Base-by-base conservation (phyloP, 1,140 invertebrate species). In the Drosophila simulans region DNA sequence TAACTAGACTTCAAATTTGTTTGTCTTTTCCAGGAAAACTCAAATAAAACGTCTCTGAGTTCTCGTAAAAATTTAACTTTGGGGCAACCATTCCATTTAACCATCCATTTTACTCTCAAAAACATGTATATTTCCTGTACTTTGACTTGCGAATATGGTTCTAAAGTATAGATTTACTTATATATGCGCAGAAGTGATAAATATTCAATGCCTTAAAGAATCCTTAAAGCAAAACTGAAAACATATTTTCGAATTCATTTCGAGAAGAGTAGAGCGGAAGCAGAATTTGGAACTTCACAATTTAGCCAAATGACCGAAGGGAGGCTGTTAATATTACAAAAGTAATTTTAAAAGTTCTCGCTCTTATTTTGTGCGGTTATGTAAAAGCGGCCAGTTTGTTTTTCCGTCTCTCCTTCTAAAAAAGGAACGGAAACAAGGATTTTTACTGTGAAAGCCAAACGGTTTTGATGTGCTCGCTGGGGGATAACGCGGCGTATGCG, bases 401-500 rank as follows among this genome's bases (percentile, higher is more conserved):
- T 34, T 11, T 22, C 39, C 17, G n/a, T n/a, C n/a, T 45, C 31
- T 20, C 17, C 35, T 43, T 43, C 3, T 5, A 22, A 39, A 63
- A 31, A 62, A 46, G 22, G 34, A 40, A 20, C 22, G 20, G 55
- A 60, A 58, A 27, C 60, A 37, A 25, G 20, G 4, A 60, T 7
- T 37, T 65, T 42, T 43, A 37, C 25, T 39, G 54, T 65, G 64
- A 65, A 37, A 27, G 34, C 31, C 37, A 42, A 74, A 55, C 54
- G 20, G 25, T 60, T 66, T 31, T 60, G 59, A 78, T 66, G 76
- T 60, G 66, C 43, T 77, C 59, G 39, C 56, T 55, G 34, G 59
- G 78, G 78, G 66, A 81, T 72, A 54, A 40, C 37, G 52, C 43
- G 59, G 68, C 72, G 78, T 81, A 82, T 82, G 62, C 79, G 66